These are phyloP conservation scores for Calcarius lapponicus DNA, from an alignment of 2,797 vertebrate species.

Conservation along the genomic window DNA sequence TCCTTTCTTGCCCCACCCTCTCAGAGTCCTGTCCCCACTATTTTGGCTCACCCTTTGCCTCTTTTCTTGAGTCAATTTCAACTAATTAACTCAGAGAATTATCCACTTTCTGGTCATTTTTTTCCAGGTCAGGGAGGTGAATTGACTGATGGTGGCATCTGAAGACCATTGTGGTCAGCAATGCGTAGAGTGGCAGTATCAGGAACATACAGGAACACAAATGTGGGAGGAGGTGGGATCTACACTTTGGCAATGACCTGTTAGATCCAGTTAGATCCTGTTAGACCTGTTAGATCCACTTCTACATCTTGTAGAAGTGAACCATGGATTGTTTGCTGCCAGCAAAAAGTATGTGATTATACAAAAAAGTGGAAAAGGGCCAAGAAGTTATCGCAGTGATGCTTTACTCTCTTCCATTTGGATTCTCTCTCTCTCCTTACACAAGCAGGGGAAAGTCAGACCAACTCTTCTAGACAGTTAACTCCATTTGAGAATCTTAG, in stretches of 20 bases:
- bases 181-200: neutral
- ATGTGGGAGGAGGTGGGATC: neutral
- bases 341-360: neutral
- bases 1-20: neutral
- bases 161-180: neutral
- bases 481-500: neutral
- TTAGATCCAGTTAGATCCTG: neutral
- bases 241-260: neutral
- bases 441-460: neutral
- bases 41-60: neutral
- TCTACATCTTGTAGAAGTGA: neutral
- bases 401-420: neutral
- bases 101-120: neutral
- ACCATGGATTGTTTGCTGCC: neutral
- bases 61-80: neutral
- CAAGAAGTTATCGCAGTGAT: rapidly evolving
- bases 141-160: neutral
- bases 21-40: neutral
- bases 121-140: neutral
- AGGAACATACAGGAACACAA: neutral
- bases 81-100: neutral
- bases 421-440: neutral
- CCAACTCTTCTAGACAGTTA: neutral
- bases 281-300: neutral
- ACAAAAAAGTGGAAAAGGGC: neutral